Percentiles rank a stretch among this genome's conserved stretches.
Conservation (phyloP, 2,888 invertebrate genomes). For the Lycaena phlaeas region DNA sequence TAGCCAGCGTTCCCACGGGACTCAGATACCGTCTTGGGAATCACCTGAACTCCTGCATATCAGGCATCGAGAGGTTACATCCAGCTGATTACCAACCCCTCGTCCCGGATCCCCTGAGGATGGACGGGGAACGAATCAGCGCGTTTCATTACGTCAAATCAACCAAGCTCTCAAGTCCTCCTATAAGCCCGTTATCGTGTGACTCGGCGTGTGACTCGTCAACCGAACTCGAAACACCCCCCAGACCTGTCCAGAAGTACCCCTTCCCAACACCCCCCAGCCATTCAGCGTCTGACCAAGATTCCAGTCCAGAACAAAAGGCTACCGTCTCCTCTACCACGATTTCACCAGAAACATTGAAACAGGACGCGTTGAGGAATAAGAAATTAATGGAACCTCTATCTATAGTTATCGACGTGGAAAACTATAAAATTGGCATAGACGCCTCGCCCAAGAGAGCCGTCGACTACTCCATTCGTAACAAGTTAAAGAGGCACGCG, state of each 20-base stretch:
- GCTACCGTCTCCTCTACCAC: constrained; percentile 70
- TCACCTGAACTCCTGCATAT: constrained; percentile 77
- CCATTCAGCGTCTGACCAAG: constrained; percentile 70
- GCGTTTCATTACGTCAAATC: constrained; percentile 58
- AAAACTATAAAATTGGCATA: constrained; percentile 63
- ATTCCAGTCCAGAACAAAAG: constrained; percentile 66
- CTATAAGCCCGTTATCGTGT: constrained; percentile 80
- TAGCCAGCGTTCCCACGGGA: constrained; percentile 75
- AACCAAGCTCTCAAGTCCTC: constrained; percentile 74
- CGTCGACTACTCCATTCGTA: constrained; percentile 58
- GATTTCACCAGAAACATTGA: constrained; percentile 55
- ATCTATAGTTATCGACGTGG: constrained; percentile 63
- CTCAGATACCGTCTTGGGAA: constrained; percentile 76
- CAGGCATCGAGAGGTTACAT: constrained; percentile 58
- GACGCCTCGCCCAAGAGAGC: constrained; percentile 64
- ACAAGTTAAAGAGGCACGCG: constrained; percentile 50
- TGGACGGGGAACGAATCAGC: constrained; percentile 58
- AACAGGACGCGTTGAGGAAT: constrained; percentile 42
- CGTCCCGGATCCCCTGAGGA: constrained; percentile 65
- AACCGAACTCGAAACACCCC: constrained; percentile 67
- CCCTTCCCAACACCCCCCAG: constrained; percentile 75
- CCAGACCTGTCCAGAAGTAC: constrained; percentile 50
- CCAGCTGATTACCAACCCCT: constrained; percentile 64
- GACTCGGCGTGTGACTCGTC: constrained; percentile 78
- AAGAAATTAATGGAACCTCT: constrained; percentile 60